Base-by-base conservation (phyloP, 1,140 invertebrate genomes). In the Calephelis virginiensis region DNA sequence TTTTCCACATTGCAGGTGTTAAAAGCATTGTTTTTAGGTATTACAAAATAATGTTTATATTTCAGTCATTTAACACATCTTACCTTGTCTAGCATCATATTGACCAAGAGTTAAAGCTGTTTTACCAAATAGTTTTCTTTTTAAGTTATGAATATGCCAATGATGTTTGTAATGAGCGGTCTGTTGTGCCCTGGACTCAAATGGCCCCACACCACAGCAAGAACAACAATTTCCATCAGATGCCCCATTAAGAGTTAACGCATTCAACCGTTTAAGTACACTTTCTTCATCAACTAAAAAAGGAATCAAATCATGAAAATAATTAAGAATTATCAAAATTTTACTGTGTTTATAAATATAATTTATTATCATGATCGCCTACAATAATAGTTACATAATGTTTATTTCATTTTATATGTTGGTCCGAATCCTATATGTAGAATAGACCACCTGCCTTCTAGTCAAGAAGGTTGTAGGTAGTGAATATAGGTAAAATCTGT, bases 131-230 rank as follows among this genome's bases (percentile, higher is more conserved):
- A 92, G 71, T 47, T 89, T 88, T 45, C 91, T 77, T 48, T 91
- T 89, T 45, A 92, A 72, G 63, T 92, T 92, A 61, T 91, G 81
- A 7, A 85, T 88, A 62, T 92, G 91, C 91, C 91, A 92, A 66
- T 91, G 90, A 40, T 91, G 72, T 67, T 91, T 91, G 63, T 92
- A 92, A 68, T 92, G 91, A 4, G 89, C 83, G 0, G 80, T 92
- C 59, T 92, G 90, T 60, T 90, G 81, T 0, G 81, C 79, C 13
- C 90, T 68, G 0, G 81, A 76, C 9, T 87, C 77, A 73, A 92
- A 92, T 5, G 91, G 91, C 3, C 91, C 91, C 1, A 89, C 87
- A n/a, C 83, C 83, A 67, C 91, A 92, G 61, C 84, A 88, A 0
- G 87, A 91, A 64, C 91, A 92, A n/a, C 77, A 76, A 63, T 88